These are phyloP conservation scores for Magallana ariakensis DNA, from an alignment of 1,140 invertebrate species.

Conservation along the genomic window DNA sequence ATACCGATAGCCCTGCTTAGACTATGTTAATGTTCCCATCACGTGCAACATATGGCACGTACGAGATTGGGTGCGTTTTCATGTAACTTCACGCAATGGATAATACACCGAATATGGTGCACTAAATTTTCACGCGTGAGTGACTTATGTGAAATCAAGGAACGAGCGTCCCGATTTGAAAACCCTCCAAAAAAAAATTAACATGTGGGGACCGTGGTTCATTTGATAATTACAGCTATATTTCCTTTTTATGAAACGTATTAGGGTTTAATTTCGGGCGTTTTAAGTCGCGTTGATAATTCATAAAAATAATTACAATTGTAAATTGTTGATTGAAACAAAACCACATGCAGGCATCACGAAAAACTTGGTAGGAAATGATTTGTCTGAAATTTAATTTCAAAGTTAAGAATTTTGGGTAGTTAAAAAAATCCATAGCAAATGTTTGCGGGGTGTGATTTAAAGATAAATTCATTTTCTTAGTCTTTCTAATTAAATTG, in stretches of 20 bases:
- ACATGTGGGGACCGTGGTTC: background rate
- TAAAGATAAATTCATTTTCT: no score
- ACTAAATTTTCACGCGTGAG: background rate
- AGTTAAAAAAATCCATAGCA: no score
- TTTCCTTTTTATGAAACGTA: conserved; percentile 6
- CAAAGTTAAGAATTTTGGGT: no score
- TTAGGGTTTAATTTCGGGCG: no score
- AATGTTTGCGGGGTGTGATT: no score
- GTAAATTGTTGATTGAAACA: no score
- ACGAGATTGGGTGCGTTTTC: background rate
- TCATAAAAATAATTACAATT: no score
- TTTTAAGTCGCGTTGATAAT: no score
- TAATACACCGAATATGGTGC: background rate
- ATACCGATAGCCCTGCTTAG: background rate
- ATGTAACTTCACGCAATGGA: background rate
- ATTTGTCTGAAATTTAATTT: no score
- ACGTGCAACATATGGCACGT: conserved; percentile 29
- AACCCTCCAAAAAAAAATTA: background rate
- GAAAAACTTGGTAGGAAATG: no score
- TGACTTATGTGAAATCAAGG: background rate
- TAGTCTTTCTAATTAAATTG: no score
- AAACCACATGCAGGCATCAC: no score
- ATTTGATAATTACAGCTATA: background rate
- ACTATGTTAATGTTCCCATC: conserved; percentile 6
- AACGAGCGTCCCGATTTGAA: background rate